phyloP scores from a whole-genome alignment of 2,113 vertebrate genomes.

The Tauraco erythrolophus region DNA sequence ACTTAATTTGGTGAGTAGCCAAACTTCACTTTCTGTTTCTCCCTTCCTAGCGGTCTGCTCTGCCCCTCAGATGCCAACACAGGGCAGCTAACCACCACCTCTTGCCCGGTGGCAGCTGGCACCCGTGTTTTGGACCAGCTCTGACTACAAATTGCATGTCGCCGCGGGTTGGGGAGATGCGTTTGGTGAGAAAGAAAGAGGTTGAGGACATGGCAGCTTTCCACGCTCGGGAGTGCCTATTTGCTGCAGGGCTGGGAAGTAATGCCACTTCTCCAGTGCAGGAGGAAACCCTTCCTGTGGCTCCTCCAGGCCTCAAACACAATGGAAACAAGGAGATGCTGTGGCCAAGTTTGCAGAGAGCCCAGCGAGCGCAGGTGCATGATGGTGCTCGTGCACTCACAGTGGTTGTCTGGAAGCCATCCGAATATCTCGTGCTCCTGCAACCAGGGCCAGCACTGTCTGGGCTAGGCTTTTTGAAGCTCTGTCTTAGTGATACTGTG shows the following conservation, averaged over 20 bases:
- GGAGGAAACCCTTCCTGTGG: not conserved
- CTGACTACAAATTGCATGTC: not conserved
- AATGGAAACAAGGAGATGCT: not conserved
- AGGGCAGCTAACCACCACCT: not conserved
- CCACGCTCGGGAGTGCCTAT: fast-evolving
- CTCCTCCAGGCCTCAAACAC: not conserved
- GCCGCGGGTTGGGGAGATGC: fast-evolving
- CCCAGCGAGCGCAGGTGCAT: not conserved
- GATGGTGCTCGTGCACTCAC: not conserved
- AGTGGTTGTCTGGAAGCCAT: not conserved
- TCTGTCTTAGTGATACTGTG: not conserved
- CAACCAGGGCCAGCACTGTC: not conserved
- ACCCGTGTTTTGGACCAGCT: not conserved
- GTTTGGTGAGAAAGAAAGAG: fast-evolving
- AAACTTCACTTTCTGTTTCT: not conserved
- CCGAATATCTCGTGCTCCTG: not conserved
- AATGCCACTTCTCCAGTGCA: not conserved
- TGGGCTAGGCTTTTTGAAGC: not conserved
- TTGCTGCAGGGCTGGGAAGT: not conserved
- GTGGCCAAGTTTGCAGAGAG: not conserved
- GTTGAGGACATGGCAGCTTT: not conserved
- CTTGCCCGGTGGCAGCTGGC: not conserved
- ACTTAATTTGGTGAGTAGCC: not conserved
- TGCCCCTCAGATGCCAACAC: not conserved
- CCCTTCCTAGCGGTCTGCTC: not conserved